Evolutionary conservation across 2,113 vertebrate species (phyloP), one percentile per base, ranked within the genome.

Genomic region (Strix uralensis): DNA sequence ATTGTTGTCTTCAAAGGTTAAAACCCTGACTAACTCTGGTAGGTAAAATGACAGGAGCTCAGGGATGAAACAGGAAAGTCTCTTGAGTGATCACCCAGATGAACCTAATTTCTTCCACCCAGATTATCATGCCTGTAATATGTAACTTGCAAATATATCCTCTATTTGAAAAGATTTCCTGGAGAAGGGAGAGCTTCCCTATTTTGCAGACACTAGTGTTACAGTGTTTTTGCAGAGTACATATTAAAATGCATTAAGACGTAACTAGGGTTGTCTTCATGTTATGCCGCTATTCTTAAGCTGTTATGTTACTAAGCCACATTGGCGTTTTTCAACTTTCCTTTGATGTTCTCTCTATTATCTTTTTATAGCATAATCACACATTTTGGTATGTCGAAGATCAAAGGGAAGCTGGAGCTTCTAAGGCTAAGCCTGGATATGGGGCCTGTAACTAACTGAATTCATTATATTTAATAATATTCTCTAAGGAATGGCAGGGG

Each of bases 391-490:
- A 97, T 97, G 96, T 96, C 23, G 91, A 75, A 95, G 97, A 97
- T 97, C 97, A 98, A 98, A 97, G 97, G 93, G 74, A 98, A 97
- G 88, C 95, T 96, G 96, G 87, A 93, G 92, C 96, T 97, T 97
- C 97, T 95, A 96, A 97, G 97, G 94, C 95, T 95, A 97, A 97
- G 96, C 59, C 88, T 72, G 96, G 96, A 96, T 95, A 96, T 90
- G 90, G 92, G 94, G 88, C 93, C 96, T 96, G 94, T 94, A 98
- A 97, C 94, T 97, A 97, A 96, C 74, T 96, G 97, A 98, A 98
- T 98, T 98, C 96, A 98, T 98, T 98, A 98, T 95, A 96, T 91
- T 97, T 96, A 98, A 98, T 94, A 96, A 97, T 95, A 97, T 96
- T 98, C 97, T 97, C 97, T 52, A 94, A 92, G 96, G 96, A 97